Evolutionary conservation across 2,113 vertebrate species (phyloP).

Genomic region (Melanotaenia duboulayi): DNA sequence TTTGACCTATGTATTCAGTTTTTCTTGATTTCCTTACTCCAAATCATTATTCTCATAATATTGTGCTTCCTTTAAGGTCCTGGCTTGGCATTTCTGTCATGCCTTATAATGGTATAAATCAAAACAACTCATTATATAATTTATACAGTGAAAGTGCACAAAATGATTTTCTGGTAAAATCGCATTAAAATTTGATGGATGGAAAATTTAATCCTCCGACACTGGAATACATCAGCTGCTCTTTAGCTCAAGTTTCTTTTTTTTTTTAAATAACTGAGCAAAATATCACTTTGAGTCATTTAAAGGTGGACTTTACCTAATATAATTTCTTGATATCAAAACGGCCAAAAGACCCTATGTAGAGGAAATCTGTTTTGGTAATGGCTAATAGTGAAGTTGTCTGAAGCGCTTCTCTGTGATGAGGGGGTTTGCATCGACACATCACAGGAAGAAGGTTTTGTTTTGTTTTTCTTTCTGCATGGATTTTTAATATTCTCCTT

Average conservation of each 20-base stretch:
- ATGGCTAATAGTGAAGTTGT: too few species aligned
- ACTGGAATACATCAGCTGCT: slow-evolving; percentile 26
- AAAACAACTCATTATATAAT: slow-evolving; percentile 39
- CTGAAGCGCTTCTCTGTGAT: too few species aligned
- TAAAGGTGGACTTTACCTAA: slow-evolving; percentile 7
- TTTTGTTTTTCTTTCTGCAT: too few species aligned
- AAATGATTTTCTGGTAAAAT: slow-evolving; percentile 42
- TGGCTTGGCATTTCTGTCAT: slow-evolving; percentile 33
- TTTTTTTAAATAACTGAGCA: slow-evolving; percentile 25
- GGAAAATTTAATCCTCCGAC: neutral
- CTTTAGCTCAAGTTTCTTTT: slow-evolving; percentile 19
- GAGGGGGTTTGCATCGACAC: too few species aligned
- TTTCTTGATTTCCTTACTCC: neutral
- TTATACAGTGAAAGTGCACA: slow-evolving; percentile 17
- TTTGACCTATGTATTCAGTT: neutral
- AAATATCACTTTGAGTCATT: neutral
- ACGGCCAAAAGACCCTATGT: neutral
- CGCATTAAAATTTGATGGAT: slow-evolving; percentile 42
- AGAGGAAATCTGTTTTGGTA: neutral
- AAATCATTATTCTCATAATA: too few species aligned
- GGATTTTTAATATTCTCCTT: too few species aligned
- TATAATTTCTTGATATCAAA: slow-evolving; percentile 5
- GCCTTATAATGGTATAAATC: slow-evolving; percentile 18
- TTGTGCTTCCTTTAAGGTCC: slow-evolving; percentile 1
- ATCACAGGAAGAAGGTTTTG: neutral